Conservation (phyloP, 2,797 vertebrate species). For the Cirrhinus mrigala region DNA sequence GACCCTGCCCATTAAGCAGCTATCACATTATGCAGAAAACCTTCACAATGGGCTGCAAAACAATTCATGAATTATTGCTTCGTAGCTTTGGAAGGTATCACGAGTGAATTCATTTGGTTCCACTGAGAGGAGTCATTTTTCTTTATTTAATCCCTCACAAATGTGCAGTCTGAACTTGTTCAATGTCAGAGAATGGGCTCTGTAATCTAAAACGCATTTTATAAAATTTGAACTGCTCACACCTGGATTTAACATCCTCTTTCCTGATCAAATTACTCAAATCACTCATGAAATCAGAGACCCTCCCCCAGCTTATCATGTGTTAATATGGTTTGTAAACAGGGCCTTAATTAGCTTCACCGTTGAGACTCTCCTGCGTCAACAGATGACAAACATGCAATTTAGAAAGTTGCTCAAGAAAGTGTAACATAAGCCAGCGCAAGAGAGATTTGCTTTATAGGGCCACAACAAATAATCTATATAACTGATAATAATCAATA, state of each 20-base stretch:
- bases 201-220: background rate
- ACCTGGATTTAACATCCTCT: background rate
- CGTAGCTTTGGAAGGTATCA: constrained; percentile 22
- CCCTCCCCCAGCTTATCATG: background rate
- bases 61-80: constrained; percentile 32
- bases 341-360: background rate
- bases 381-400: background rate
- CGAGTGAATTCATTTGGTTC: background rate
- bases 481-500: background rate
- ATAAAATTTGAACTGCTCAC: background rate
- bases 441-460: background rate
- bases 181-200: constrained; percentile 2
- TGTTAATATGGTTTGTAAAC: background rate
- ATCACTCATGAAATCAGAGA: background rate
- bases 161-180: constrained; percentile 40
- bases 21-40: constrained; percentile 61
- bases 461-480: no score
- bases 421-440: background rate
- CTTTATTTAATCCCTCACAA: constrained; percentile 11
- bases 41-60: constrained; percentile 50
- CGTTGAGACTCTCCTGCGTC: background rate
- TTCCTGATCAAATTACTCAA: background rate
- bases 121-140: constrained; percentile 4
- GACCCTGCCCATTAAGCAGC: constrained; percentile 54
- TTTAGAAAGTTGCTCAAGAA: background rate